A percentile compares a stretch with the other conserved stretches of the same genome.
Conservation (phyloP, 1,140 invertebrate genomes). For the Helicoverpa armigera region DNA sequence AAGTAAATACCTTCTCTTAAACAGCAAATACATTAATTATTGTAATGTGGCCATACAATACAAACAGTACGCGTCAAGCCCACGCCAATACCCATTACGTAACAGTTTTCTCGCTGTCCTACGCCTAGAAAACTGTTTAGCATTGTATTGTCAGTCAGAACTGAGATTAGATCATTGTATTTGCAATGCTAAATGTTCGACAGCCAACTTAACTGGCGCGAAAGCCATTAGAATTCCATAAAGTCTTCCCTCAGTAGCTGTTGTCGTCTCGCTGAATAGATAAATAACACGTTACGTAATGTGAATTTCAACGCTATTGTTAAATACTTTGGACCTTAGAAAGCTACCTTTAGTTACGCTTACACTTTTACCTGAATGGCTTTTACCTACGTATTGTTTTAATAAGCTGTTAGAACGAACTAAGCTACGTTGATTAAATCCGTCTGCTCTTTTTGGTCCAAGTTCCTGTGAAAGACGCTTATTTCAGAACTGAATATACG, state of each 20-base stretch:
- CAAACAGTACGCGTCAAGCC: constrained; percentile 29
- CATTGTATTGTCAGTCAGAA: constrained; percentile 44
- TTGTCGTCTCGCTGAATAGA: constrained; percentile 62
- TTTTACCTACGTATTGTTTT: neutral
- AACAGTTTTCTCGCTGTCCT: constrained; percentile 40
- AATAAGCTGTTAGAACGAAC: no score
- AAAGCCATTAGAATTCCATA: constrained; percentile 72
- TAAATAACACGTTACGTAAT: constrained; percentile 60
- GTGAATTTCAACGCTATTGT: constrained; percentile 39
- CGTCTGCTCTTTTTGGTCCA: no score
- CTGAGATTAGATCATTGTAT: constrained; percentile 57
- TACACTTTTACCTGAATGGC: constrained; percentile 1
- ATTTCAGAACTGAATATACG: no score
- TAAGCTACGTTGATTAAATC: no score
- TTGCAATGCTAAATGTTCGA: constrained; percentile 55
- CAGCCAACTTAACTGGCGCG: constrained; percentile 33
- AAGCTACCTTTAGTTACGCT: constrained; percentile 10
- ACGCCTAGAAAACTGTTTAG: constrained; percentile 45
- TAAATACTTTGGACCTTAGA: constrained; percentile 37
- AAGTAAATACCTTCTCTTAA: no score
- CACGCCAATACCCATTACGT: constrained; percentile 21
- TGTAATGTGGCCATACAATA: constrained; percentile 11
- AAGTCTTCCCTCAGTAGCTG: constrained; percentile 57
- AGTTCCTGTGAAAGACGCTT: no score
- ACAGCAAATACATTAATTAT: neutral